Conservation (phyloP, 2,113 vertebrate species). For the Pelusios castaneus region DNA sequence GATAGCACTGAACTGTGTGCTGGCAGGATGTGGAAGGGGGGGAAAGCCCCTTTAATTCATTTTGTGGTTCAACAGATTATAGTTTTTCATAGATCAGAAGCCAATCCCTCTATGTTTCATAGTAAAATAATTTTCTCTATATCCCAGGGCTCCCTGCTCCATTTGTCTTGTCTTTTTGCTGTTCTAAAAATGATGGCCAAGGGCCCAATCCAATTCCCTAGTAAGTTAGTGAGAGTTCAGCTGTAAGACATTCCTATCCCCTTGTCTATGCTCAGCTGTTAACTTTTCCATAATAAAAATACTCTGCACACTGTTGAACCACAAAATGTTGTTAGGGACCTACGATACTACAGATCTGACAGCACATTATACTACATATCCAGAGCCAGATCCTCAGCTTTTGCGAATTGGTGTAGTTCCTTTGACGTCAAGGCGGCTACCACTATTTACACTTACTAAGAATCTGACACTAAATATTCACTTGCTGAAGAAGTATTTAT, state of each 20-base stretch:
- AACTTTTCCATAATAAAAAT: not conserved
- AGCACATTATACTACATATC: not conserved
- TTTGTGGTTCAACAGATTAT: not conserved
- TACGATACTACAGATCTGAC: not conserved
- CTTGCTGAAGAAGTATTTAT: constrained; percentile 53
- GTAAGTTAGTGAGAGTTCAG: not conserved
- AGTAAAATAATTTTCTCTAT: not conserved
- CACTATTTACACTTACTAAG: constrained; percentile 61
- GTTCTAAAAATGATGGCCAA: not conserved
- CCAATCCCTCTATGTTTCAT: not conserved
- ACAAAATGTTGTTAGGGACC: not conserved
- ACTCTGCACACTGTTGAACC: not conserved
- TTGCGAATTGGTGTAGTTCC: not conserved
- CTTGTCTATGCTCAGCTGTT: not conserved
- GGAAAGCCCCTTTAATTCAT: not conserved
- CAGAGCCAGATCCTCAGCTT: constrained; percentile 31
- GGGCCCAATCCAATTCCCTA: not conserved
- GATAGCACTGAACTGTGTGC: not conserved
- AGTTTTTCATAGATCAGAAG: not conserved
- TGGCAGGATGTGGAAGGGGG: not conserved
- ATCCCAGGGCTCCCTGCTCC: not conserved
- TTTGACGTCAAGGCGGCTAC: constrained; percentile 65
- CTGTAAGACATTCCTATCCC: not conserved
- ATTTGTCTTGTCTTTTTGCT: not conserved
- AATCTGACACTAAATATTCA: constrained; percentile 1